Evolutionary conservation across 2,888 invertebrate genomes (phyloP).

Genomic region (Agrotis puta): DNA sequence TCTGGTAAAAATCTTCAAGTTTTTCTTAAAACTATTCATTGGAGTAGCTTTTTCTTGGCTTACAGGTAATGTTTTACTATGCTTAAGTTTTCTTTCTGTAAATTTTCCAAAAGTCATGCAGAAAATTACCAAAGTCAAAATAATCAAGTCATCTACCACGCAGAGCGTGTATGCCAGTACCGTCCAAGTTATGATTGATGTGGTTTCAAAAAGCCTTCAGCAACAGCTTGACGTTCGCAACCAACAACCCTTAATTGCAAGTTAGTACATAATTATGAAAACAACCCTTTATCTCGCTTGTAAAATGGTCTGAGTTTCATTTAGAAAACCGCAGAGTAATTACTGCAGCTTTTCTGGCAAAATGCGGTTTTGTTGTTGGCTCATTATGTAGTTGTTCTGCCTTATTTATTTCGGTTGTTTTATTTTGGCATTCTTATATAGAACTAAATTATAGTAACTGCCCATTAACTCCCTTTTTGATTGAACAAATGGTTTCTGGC

Average conservation of each 20-base stretch:
- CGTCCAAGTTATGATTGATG: conserved; percentile 35
- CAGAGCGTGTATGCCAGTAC: not conserved
- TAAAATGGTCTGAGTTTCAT: conserved; percentile 26
- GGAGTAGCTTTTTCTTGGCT: not conserved
- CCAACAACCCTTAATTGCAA: conserved; percentile 39
- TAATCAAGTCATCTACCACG: not conserved
- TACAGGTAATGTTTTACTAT: not conserved
- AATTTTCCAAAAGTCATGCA: not conserved
- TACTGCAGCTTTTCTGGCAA: conserved; percentile 40
- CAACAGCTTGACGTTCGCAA: conserved; percentile 1
- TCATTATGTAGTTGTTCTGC: conserved; percentile 10
- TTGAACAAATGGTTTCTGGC: too few relatives aligned
- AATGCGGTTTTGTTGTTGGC: conserved; percentile 11
- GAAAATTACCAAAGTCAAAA: conserved; percentile 5
- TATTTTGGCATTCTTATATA: too few relatives aligned
- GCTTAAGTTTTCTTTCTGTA: not conserved
- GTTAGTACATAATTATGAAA: conserved; percentile 40
- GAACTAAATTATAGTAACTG: too few relatives aligned
- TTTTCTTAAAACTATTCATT: not conserved
- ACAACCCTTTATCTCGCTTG: conserved; percentile 31
- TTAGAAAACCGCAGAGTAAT: conserved; percentile 47
- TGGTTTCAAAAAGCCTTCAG: conserved; percentile 28
- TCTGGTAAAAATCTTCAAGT: not conserved
- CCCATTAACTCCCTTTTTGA: too few relatives aligned
- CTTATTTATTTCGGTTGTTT: conserved; percentile 6